Base-by-base conservation (phyloP, 2,888 invertebrate genomes). In the Polietes domitor region DNA sequence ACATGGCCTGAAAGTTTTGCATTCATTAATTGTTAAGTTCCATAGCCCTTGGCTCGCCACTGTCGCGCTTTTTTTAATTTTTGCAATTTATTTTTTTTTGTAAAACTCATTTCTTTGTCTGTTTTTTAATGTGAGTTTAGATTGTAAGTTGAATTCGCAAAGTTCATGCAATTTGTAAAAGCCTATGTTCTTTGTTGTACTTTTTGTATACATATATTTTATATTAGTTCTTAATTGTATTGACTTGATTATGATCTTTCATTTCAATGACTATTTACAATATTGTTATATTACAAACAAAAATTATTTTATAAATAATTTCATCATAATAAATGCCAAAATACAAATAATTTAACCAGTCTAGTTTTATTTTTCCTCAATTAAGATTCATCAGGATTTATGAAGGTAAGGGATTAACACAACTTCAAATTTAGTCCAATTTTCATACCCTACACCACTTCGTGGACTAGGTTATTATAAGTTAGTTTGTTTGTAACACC, bases 271-370 rank as follows among this genome's bases (percentile, higher is more conserved):
- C 37, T 68, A 43, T 43, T 43, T 43, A 43, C 43, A 68, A 68
- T 41, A 68, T 28, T 61, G 61, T 61, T 61, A 68, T 41, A n/a
- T 68, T 24, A 15, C 32, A 43, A 37, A 41, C 43, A 68, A 68
- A 61, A 61, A 41, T 68, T 68, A 68, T 68, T 68, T 68, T 68
- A 68, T 68, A 68, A 68, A 68, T 68, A 68, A 68, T 68, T 68
- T 68, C 41, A 41, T 68, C 68, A 68, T 21, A 68, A 68, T 68
- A 68, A 68, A 68, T 68, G 68, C 68, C 68, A 68, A 68, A 68
- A 68, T 68, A 68, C 37, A 28, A 61, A 61, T 6, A 15, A 28
- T 61, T 61, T n/a, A n/a, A n/a, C n/a, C n/a, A n/a, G n/a, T n/a
- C n/a, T n/a, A n/a, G n/a, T n/a, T n/a, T n/a, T n/a, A n/a, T n/a